phyloP scores from a whole-genome alignment of 2,113 vertebrate genomes.

The Ptilonorhynchus violaceus region DNA sequence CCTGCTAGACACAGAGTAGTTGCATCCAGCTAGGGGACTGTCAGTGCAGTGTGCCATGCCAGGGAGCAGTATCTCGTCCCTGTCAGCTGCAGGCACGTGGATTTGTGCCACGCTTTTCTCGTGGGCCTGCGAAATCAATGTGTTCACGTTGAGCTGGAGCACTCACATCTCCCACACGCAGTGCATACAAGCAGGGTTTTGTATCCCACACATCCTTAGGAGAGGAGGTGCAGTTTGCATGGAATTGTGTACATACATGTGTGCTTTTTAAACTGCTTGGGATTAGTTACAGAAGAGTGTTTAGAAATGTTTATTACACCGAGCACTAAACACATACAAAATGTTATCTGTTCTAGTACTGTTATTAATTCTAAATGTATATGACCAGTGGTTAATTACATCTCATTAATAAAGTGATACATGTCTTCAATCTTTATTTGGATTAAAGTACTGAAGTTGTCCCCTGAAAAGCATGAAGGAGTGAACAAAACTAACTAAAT shows the following conservation, averaged over 20 bases:
- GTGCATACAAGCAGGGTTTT: not conserved
- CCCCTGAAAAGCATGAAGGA: not conserved
- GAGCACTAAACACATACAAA: not conserved
- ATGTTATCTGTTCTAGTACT: not conserved
- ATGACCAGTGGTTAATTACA: not conserved
- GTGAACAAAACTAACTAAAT: not conserved
- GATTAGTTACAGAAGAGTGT: not conserved
- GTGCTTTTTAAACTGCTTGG: not conserved
- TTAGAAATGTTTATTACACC: not conserved
- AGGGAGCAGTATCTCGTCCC: not conserved
- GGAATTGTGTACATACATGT: rapidly evolving
- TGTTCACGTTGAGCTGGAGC: not conserved
- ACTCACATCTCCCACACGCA: not conserved
- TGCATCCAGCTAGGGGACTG: not conserved
- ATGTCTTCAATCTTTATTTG: not conserved
- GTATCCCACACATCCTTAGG: not conserved
- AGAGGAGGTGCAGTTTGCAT: not conserved
- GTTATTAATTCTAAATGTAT: not conserved
- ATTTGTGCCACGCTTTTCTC: not conserved
- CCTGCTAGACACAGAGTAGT: not conserved
- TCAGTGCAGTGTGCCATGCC: not conserved
- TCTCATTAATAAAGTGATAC: not conserved
- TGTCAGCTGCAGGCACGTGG: rapidly evolving
- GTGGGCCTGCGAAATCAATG: rapidly evolving
- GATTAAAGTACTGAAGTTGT: not conserved